Base-by-base conservation (phyloP, 2,113 vertebrate genomes). In the Lophotis ruficrista region DNA sequence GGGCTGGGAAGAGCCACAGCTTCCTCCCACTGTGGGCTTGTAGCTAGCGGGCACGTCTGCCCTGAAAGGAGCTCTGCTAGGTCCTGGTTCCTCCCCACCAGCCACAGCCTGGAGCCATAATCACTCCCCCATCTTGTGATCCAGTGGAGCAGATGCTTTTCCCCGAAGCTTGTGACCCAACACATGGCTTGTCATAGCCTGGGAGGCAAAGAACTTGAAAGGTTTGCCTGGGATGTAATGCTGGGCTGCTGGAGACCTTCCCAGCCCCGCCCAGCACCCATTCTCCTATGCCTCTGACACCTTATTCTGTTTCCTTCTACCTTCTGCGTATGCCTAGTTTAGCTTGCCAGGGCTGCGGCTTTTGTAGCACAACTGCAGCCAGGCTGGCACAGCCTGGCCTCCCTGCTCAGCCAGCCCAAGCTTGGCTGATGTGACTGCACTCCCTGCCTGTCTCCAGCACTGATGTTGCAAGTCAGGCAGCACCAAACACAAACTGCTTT, bases 171-270 rank as follows among this genome's bases (percentile, higher is more conserved):
- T 79, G 89, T 89, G 83, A 96, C 31, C 16, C 31, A 86, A 66
- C 43, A 54, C 64, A 38, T 85, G 64, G 78, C 25, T 93, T 72
- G 31, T 76, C 62, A 92, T 14, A 90, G 70, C 71, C 89, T 45
- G 20, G 48, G 77, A 87, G 87, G 93, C 77, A 89, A 91, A 87
- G 51, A 89, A 84, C 93, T 92, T 72, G 37, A 94, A 92, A 94
- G n/a, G n/a, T 83, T 80, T 95, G 65, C 30, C 57, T 78, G 18
- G 14, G 30, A 71, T 79, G 45, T 64, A 78, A 84, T 5, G 27
- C 70, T 85, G 48, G 35, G 30, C 57, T 88, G 60, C 68, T 89
- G 60, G 45, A 84, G 61, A 91, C 23, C 25, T 89, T 84, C 64
- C 58, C 69, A 91, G 28, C 24, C 8, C 23, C 5, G 19, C 3